Evolutionary conservation across 2,888 invertebrate species (phyloP).

Genomic region (Phortica okadai): DNA sequence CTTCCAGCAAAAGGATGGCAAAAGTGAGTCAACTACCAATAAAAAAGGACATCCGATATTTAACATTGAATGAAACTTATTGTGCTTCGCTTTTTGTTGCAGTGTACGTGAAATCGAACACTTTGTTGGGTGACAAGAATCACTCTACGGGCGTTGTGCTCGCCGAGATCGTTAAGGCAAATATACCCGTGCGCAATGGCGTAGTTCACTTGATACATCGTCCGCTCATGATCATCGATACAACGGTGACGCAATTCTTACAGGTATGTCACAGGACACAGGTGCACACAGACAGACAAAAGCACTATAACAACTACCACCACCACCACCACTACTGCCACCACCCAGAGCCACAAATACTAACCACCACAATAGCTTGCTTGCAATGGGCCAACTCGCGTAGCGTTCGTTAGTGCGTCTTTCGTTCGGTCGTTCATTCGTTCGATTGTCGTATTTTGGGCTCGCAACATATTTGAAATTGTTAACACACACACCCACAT

Average conservation of each 20-base stretch:
- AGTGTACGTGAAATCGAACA: conserved; percentile 91
- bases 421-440: conserved; percentile 6
- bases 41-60: not conserved
- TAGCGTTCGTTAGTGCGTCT: not conserved
- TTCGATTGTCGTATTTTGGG: conserved; percentile 11
- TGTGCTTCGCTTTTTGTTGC: conserved; percentile 30
- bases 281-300: conserved; percentile 6
- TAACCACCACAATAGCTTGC: conserved; percentile 29
- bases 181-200: conserved; percentile 94
- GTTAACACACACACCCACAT: conserved; percentile 10
- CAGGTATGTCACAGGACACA: conserved; percentile 79
- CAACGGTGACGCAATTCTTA: conserved; percentile 89
- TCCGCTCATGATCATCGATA: conserved; percentile 93
- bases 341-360: conserved; percentile 30
- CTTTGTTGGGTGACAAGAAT: conserved; percentile 85
- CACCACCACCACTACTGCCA: conserved; percentile 29
- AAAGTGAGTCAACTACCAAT: conserved; percentile 78
- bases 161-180: conserved; percentile 91
- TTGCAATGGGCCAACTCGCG: conserved; percentile 15
- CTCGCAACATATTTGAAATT: not conserved
- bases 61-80: conserved; percentile 23
- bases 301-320: conserved; percentile 32
- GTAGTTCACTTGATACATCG: conserved; percentile 94
- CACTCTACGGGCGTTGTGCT: conserved; percentile 90
- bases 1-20: conserved; percentile 83